A percentile compares a stretch with the other conserved stretches of the same genome.
Evolutionary conservation across 2,888 invertebrate genomes (phyloP).

Genomic region (Diadegma fenestrale): DNA sequence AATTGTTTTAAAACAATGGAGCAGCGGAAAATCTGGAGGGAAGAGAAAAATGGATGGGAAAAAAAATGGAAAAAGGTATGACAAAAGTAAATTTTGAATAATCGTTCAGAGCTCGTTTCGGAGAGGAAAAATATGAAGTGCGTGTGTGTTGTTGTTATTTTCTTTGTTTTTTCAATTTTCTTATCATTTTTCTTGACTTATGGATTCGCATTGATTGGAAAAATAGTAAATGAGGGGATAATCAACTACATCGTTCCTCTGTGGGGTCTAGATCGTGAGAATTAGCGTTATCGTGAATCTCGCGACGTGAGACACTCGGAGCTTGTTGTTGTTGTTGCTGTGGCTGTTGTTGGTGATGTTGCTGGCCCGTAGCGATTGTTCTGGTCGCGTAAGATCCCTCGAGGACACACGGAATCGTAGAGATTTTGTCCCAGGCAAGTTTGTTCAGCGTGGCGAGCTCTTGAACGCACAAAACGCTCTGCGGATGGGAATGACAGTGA

Average conservation of each 20-base stretch:
- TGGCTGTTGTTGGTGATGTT: constrained; percentile 61
- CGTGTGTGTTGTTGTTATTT: constrained; percentile 16
- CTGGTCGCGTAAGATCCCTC: constrained; percentile 70
- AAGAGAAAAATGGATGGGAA: background rate
- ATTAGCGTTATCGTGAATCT: constrained; percentile 68
- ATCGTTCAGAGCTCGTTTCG: constrained; percentile 66
- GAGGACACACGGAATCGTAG: constrained; percentile 74
- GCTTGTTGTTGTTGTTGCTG: constrained; percentile 36
- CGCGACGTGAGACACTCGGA: constrained; percentile 63
- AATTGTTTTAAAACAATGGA: background rate
- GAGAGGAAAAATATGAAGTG: constrained; percentile 44
- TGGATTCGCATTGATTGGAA: constrained; percentile 41
- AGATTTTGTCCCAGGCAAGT: constrained; percentile 77
- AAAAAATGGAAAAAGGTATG: background rate
- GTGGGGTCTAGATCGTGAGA: constrained; percentile 68
- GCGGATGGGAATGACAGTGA: constrained; percentile 72
- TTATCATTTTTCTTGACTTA: constrained; percentile 30
- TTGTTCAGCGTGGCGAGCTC: constrained; percentile 77
- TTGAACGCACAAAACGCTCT: constrained; percentile 78
- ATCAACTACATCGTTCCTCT: constrained; percentile 75
- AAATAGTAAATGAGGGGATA: constrained; percentile 70
- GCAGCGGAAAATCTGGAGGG: background rate
- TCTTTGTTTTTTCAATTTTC: constrained; percentile 30
- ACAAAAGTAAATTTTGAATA: constrained; percentile 2
- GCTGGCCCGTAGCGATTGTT: constrained; percentile 64